Evolutionary conservation across 2,888 invertebrate species (phyloP).

Genomic region (Octodonta nipae): DNA sequence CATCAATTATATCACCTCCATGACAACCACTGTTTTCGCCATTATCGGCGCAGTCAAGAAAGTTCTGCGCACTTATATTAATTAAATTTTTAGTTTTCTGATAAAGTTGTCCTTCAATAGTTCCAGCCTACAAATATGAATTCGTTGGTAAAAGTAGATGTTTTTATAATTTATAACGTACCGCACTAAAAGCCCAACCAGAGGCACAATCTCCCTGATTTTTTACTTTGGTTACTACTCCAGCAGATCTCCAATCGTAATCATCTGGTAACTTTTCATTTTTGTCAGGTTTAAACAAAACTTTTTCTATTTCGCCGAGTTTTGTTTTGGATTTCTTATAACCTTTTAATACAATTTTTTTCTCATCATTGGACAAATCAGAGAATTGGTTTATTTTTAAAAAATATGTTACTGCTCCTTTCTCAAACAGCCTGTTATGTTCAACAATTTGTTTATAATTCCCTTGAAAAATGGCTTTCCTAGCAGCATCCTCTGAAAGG

Average conservation of each 20-base stretch:
- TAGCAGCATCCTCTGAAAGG: slow-evolving; percentile 2
- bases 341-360: slow-evolving; percentile 2
- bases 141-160: background rate
- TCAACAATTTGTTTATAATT: slow-evolving; percentile 3
- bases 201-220: slow-evolving; percentile 82
- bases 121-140: slow-evolving; percentile 29
- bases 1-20: slow-evolving; percentile 32
- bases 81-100: slow-evolving; percentile 28
- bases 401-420: slow-evolving; percentile 1
- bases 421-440: slow-evolving; percentile 5
- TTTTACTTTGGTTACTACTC: slow-evolving; percentile 76
- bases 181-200: slow-evolving; percentile 83
- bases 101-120: slow-evolving; percentile 35
- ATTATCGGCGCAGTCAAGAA: slow-evolving; percentile 32
- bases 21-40: slow-evolving; percentile 30
- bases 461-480: slow-evolving; percentile 4
- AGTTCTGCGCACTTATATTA: slow-evolving; percentile 32
- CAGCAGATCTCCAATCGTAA: slow-evolving; percentile 69
- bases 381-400: slow-evolving; percentile 4
- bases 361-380: slow-evolving; percentile 4
- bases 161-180: slow-evolving; percentile 38
- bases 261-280: slow-evolving; percentile 4
- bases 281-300: slow-evolving; percentile 2
- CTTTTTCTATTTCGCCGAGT: background rate
- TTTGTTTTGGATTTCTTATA: slow-evolving; percentile 3